Evolutionary conservation across 1,140 invertebrate genomes (phyloP).

Genomic region (Whitmania pigra): DNA sequence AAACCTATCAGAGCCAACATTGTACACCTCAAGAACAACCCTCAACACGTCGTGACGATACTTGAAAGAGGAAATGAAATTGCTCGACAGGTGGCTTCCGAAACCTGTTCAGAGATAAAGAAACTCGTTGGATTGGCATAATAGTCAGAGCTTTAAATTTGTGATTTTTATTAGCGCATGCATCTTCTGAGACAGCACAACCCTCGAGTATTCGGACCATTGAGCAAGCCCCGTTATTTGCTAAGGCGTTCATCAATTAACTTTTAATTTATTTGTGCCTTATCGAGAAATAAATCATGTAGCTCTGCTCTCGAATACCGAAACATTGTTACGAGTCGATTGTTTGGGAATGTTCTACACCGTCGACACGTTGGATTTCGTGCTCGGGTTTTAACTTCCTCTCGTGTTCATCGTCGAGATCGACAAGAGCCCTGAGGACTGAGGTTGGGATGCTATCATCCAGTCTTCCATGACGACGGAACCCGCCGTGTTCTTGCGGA

Average conservation of each 20-base stretch:
- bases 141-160: neutral
- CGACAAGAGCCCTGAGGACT: neutral
- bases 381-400: neutral
- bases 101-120: conserved; percentile 57
- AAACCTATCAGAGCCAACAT: conserved; percentile 58
- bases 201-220: no score
- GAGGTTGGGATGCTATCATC: neutral
- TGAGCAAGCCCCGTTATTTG: no score
- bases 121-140: conserved; percentile 37
- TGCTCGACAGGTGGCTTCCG: conserved; percentile 55
- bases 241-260: no score
- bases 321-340: no score
- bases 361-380: no score
- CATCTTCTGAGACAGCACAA: no score
- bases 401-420: neutral
- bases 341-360: no score
- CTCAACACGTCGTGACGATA: conserved; percentile 52
- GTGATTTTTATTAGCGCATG: no score
- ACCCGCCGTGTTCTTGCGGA: no score
- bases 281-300: no score
- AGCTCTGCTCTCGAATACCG: no score
- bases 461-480: neutral
- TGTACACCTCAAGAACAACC: conserved; percentile 49
- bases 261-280: no score
- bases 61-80: conserved; percentile 57